These are phyloP conservation scores for Nephrotoma guestfalica DNA, from an alignment of 2,888 invertebrate species.

Conservation along the genomic window DNA sequence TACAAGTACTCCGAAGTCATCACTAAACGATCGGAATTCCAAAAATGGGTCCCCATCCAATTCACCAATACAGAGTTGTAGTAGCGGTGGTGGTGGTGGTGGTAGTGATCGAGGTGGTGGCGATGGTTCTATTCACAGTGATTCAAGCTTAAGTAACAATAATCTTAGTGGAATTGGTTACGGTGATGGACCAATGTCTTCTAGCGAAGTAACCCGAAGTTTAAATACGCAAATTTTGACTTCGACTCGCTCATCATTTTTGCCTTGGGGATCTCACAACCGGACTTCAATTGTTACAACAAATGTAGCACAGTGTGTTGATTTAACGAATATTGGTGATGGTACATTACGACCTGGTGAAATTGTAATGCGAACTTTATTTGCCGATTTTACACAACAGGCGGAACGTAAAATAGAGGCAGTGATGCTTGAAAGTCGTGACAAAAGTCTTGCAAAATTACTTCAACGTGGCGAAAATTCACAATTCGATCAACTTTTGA, in stretches of 20 bases:
- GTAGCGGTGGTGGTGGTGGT: background rate
- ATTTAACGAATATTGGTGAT: conserved; percentile 36
- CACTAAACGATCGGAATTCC: conserved; percentile 9
- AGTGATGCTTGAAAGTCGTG: conserved; percentile 85
- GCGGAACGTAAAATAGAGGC: conserved; percentile 93
- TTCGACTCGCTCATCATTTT: conserved; percentile 39
- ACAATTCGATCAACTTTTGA: conserved; percentile 85
- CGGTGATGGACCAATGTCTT: conserved; percentile 1
- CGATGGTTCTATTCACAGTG: background rate
- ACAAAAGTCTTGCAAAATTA: conserved; percentile 88
- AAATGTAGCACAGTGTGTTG: conserved; percentile 14
- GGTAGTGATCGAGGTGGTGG: background rate
- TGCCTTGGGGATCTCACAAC: conserved; percentile 65
- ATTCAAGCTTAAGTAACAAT: background rate
- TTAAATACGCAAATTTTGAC: conserved; percentile 18
- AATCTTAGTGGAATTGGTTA: background rate
- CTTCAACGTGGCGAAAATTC: conserved; percentile 92
- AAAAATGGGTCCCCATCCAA: conserved; percentile 8
- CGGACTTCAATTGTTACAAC: conserved; percentile 27
- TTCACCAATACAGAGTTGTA: background rate
- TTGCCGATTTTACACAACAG: conserved; percentile 87
- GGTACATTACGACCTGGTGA: conserved; percentile 76
- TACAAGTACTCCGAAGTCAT: conserved; percentile 8
- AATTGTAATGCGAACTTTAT: conserved; percentile 88
- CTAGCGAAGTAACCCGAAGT: conserved; percentile 3